Evolutionary conservation across 2,888 invertebrate species (phyloP).

Genomic region (Parochlus steinenii): DNA sequence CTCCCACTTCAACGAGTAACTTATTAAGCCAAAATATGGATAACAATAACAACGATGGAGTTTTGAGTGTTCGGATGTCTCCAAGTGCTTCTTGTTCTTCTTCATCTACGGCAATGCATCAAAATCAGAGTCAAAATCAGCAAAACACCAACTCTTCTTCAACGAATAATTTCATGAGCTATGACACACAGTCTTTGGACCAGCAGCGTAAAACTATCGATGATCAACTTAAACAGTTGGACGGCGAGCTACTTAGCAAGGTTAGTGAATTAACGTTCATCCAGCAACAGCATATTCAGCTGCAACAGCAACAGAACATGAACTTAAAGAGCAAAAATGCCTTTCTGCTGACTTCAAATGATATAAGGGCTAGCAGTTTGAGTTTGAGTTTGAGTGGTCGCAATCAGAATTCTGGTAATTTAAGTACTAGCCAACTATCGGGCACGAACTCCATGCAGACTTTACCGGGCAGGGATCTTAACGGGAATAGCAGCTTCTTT

Average conservation of each 20-base stretch:
- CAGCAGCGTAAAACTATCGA: slow-evolving; percentile 15
- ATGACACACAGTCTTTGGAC: slow-evolving; percentile 13
- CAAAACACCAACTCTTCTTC: slow-evolving; percentile 13
- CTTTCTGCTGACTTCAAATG: slow-evolving; percentile 9
- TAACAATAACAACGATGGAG: slow-evolving; percentile 8
- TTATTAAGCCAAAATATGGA: no score
- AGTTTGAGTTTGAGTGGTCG: no score
- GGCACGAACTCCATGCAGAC: no score
- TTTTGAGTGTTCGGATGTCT: no score
- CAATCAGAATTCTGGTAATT: no score
- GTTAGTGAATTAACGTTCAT: slow-evolving; percentile 16
- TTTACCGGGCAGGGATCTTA: no score
- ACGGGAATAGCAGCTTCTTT: no score
- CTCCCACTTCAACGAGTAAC: slow-evolving; percentile 3
- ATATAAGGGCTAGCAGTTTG: slow-evolving; percentile 8
- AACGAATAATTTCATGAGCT: slow-evolving; percentile 11
- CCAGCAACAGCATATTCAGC: slow-evolving; percentile 11
- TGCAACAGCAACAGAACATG: slow-evolving; percentile 12
- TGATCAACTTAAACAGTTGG: slow-evolving; percentile 17
- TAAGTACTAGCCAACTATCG: no score
- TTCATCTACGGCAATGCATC: background rate
- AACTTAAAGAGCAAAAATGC: slow-evolving; percentile 10
- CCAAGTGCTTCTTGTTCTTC: slow-evolving; percentile 14
- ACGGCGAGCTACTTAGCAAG: slow-evolving; percentile 17
- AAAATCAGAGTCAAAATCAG: slow-evolving; percentile 11